These are phyloP conservation scores for Torymus tubicola DNA, from an alignment of 2,888 invertebrate species.

Conservation along the genomic window DNA sequence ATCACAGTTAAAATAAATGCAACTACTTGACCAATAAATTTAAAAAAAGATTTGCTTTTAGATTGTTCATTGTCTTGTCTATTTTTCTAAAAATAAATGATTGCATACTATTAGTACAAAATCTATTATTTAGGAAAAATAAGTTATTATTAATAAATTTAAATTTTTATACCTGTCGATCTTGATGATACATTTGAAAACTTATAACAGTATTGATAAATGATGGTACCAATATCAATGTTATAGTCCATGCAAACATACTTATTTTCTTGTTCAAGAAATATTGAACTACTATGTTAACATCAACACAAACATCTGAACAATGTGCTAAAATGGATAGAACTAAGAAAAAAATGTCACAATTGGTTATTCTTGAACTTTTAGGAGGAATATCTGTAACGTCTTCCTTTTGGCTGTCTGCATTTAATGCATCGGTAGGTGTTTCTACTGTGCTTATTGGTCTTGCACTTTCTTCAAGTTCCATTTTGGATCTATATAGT, in stretches of 20 bases:
- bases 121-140: not conserved
- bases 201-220: constrained; percentile 86
- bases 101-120: not conserved
- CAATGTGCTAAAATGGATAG: constrained; percentile 84
- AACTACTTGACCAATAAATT: constrained; percentile 52
- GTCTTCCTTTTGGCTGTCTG: constrained; percentile 63
- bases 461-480: constrained; percentile 37
- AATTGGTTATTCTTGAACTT: constrained; percentile 74
- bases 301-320: constrained; percentile 83
- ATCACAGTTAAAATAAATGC: constrained; percentile 73
- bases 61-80: constrained; percentile 28
- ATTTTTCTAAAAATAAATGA: constrained; percentile 60
- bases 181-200: constrained; percentile 81
- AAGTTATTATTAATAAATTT: not conserved
- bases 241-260: constrained; percentile 84
- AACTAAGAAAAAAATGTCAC: constrained; percentile 82
- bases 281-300: constrained; percentile 84
- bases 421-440: constrained; percentile 41
- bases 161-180: constrained; percentile 64
- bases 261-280: constrained; percentile 78
- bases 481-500: constrained; percentile 33
- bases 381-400: constrained; percentile 67
- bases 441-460: constrained; percentile 35
- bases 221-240: constrained; percentile 85
- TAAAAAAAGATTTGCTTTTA: constrained; percentile 54